phyloP scores from a whole-genome alignment of 2,888 invertebrate species.

The Chymomyza amoena region DNA sequence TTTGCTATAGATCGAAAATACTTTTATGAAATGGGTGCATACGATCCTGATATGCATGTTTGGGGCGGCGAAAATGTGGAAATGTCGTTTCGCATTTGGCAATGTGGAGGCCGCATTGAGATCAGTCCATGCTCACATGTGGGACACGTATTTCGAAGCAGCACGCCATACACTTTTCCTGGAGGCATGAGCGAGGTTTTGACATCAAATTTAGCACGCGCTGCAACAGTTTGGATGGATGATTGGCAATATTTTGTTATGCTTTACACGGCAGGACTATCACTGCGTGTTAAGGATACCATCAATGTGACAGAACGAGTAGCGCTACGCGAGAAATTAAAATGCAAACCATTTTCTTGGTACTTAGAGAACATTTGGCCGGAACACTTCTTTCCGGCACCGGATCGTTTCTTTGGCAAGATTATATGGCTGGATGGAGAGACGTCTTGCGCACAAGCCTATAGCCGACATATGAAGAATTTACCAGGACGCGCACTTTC shows the following conservation, averaged over 20 bases:
- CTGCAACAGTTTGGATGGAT: conserved; percentile 98
- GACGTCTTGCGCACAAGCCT: conserved; percentile 68
- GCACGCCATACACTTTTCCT: conserved; percentile 96
- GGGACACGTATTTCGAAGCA: conserved; percentile 94
- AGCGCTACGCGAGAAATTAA: conserved; percentile 84
- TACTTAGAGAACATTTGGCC: conserved; percentile 97
- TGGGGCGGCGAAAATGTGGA: conserved; percentile 99
- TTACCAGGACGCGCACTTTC: conserved; percentile 69
- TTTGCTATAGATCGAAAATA: conserved; percentile 90
- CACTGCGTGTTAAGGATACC: conserved; percentile 57
- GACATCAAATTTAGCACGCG: conserved; percentile 93
- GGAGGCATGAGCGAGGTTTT: conserved; percentile 91
- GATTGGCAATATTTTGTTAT: conserved; percentile 96
- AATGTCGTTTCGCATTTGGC: conserved; percentile 97
- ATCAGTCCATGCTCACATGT: conserved; percentile 96
- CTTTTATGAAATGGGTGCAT: conserved; percentile 92
- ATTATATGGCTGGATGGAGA: conserved; percentile 80
- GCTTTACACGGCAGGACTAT: conserved; percentile 87
- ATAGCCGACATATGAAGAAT: conserved; percentile 68
- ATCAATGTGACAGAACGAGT: conserved; percentile 82
- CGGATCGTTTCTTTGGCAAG: conserved; percentile 93
- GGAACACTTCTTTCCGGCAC: conserved; percentile 95
- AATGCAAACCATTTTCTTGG: conserved; percentile 95
- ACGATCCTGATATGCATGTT: conserved; percentile 92
- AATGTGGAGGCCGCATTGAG: conserved; percentile 94